Conservation (phyloP, 1,140 invertebrate genomes). For the Heterodera carotae region DNA sequence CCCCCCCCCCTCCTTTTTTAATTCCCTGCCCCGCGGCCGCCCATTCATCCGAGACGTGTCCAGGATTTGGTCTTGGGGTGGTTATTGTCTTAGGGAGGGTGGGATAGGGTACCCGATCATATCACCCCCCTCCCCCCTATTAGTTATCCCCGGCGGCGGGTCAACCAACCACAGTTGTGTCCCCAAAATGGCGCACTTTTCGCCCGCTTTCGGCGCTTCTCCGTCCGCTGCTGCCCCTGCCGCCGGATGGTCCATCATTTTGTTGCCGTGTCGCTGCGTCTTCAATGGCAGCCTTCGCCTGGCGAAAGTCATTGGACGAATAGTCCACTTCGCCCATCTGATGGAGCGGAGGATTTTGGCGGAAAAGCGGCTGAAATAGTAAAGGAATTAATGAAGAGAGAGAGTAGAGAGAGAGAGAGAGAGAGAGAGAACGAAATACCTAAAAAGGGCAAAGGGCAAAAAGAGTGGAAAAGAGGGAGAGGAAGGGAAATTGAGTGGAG, state of each 20-base stretch:
- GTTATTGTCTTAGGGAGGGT: conserved; percentile 3
- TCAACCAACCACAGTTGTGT: conserved; percentile 52
- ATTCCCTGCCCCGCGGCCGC: conserved; percentile 58
- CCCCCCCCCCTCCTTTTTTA: too few species aligned
- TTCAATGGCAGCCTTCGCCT: conserved; percentile 44
- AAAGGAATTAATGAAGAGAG: neutral
- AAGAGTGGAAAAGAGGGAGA: neutral
- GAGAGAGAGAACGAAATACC: neutral
- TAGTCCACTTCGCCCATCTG: conserved; percentile 42
- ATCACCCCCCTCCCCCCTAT: neutral
- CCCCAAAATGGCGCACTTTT: conserved; percentile 51
- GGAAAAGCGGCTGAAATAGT: conserved; percentile 1
- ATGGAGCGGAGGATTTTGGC: conserved; percentile 7
- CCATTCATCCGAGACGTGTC: too few species aligned
- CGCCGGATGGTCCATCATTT: conserved; percentile 22
- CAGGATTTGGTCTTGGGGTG: neutral
- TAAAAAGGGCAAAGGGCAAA: neutral
- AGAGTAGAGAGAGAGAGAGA: neutral
- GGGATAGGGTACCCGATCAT: too few species aligned
- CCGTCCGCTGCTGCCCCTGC: conserved; percentile 16
- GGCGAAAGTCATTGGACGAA: conserved; percentile 41
- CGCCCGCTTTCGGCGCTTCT: conserved; percentile 8
- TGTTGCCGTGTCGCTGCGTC: conserved; percentile 40
- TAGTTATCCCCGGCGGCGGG: neutral
- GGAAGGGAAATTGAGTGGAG: neutral